These are phyloP conservation scores for Streblospio benedicti DNA, from an alignment of 1,140 invertebrate genomes.

Conservation along the genomic window DNA sequence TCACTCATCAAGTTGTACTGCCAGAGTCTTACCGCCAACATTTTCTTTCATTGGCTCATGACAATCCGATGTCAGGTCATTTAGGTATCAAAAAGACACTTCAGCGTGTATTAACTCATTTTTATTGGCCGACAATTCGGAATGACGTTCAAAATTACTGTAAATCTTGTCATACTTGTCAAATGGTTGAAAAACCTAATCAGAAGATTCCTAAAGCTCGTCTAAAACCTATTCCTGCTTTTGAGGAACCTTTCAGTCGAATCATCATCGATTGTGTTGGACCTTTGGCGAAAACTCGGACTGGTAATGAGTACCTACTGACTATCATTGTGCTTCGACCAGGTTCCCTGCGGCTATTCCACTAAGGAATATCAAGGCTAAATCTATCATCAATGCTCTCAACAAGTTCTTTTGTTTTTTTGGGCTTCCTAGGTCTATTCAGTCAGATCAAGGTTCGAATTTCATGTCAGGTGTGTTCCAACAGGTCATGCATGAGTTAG, in stretches of 20 bases:
- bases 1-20: too few species aligned
- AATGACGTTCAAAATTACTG: conserved; percentile 1
- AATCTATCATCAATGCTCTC: neutral
- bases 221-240: conserved; percentile 1
- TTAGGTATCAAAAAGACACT: conserved; percentile 4
- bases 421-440: neutral
- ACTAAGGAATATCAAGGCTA: conserved; percentile 8
- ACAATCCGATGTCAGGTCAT: too few species aligned
- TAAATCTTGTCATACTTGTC: conserved; percentile 6
- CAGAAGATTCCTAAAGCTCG: conserved; percentile 4
- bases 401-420: neutral
- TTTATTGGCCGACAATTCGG: conserved; percentile 6
- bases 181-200: conserved; percentile 8
- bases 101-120: neutral
- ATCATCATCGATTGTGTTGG: conserved; percentile 10
- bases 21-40: too few species aligned
- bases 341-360: conserved; percentile 1
- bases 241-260: neutral
- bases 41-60: too few species aligned
- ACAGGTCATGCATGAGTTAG: neutral
- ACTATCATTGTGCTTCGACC: conserved; percentile 7
- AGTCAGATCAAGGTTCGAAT: conserved; percentile 11
- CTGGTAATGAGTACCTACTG: conserved; percentile 2
- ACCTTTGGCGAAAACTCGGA: conserved; percentile 1
- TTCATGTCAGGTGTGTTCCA: conserved; percentile 6